Evolutionary conservation across 1,140 invertebrate genomes (phyloP), one percentile per base, ranked within the genome.

Genomic region (Camponotus vicinus): DNA sequence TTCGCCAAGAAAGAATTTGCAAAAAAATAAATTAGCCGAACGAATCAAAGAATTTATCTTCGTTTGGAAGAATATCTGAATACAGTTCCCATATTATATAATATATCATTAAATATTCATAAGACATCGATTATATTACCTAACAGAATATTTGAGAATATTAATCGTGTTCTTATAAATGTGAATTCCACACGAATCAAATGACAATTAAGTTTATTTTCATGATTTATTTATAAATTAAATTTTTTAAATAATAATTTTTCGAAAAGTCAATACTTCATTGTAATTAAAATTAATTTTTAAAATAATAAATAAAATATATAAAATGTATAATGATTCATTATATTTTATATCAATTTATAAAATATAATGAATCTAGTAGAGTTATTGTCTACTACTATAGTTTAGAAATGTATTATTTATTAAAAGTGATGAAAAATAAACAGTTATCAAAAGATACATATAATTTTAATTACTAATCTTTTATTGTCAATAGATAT

Each of bases 81-180:
- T 66, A 27, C 3, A 21, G 15, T 42, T 40, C 27, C 13, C n/a
- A 45, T 42, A 34, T 37, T 34, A 13, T 34, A 13, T 79, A 9
- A 9, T 52, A 18, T 40, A 66, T 79, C 18, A 27, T 79, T 67
- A 55, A 21, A 78, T 78, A 78, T 78, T 64, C 32, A 78, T 78
- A 66, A 32, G n/a, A 78, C 49, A 78, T 7, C 37, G 21, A 45
- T 45, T 42, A 78, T 49, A 32, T 78, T 77, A 64, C 11, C 8
- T 49, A 78, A 18, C 2, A 32, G 64, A 32, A 52, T 78, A 37
- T 15, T 37, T 52, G 11, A 64, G 5, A 49, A 78, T 78, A 5
- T 45, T 34, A 78, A 37, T 49, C 42, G 2, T 27, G 27, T 63
- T 45, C 5, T 32, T 49, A 45, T 13, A 13, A 75, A 75, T 21